phyloP scores from a whole-genome alignment of 2,113 vertebrate genomes.

The Herpetotheres cachinnans region DNA sequence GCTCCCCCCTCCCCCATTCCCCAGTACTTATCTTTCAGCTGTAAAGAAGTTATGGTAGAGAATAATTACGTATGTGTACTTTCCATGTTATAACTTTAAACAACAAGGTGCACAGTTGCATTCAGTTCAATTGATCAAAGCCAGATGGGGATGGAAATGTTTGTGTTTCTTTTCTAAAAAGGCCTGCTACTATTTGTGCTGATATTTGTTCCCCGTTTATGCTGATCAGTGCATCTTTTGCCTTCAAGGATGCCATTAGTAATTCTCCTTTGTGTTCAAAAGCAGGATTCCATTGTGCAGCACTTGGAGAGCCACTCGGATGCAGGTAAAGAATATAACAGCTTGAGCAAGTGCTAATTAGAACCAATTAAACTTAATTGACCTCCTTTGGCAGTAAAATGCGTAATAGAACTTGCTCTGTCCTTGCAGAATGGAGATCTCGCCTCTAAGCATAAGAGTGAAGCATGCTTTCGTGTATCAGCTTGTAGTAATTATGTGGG shows the following conservation, averaged over 20 bases:
- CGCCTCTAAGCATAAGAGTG: constrained; percentile 2
- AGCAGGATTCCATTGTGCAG: constrained; percentile 54
- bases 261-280: constrained; percentile 48
- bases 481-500: constrained; percentile 14
- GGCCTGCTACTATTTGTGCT: neutral
- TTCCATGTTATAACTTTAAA: neutral
- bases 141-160: constrained; percentile 1
- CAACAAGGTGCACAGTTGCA: constrained; percentile 8
- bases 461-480: constrained; percentile 12
- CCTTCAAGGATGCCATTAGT: constrained; percentile 61
- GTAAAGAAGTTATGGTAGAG: neutral
- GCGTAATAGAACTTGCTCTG: constrained; percentile 52
- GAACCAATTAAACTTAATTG: constrained; percentile 69
- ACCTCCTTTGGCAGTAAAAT: constrained; percentile 62
- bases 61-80: constrained; percentile 14
- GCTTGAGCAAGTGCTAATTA: constrained; percentile 67
- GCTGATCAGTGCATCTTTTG: constrained; percentile 55
- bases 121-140: constrained; percentile 38
- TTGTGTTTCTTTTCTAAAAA: neutral
- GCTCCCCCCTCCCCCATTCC: neutral
- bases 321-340: constrained; percentile 67
- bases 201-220: constrained; percentile 25
- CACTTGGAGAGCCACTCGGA: constrained; percentile 55
- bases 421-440: constrained; percentile 61
- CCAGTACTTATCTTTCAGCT: neutral